These are phyloP conservation scores for Fratercula arctica DNA, from an alignment of 2,797 vertebrate genomes.

Conservation along the genomic window DNA sequence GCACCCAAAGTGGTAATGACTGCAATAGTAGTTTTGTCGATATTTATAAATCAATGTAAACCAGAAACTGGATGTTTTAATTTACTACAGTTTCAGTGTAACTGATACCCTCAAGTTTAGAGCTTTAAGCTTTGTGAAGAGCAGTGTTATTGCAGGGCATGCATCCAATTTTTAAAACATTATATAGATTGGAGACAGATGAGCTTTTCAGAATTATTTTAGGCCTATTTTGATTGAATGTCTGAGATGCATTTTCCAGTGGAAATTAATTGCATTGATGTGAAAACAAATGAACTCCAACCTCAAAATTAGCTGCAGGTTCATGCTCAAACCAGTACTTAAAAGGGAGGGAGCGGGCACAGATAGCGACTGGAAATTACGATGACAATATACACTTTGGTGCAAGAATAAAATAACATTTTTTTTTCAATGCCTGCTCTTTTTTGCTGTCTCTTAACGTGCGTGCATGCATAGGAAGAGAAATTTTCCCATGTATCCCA, in stretches of 20 bases:
- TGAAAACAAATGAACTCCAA: constrained; percentile 74
- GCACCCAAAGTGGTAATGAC: constrained; percentile 53
- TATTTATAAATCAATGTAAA: constrained; percentile 63
- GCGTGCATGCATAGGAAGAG: background rate
- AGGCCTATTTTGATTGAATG: constrained; percentile 72
- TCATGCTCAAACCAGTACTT: constrained; percentile 34
- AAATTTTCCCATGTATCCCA: background rate
- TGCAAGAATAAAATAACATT: constrained; percentile 39
- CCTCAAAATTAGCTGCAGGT: constrained; percentile 70
- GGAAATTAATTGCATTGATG: constrained; percentile 75
- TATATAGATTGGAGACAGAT: constrained; percentile 76
- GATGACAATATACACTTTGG: background rate
- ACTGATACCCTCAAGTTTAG: constrained; percentile 59
- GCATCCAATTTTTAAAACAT: constrained; percentile 75
- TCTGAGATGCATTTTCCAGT: constrained; percentile 73
- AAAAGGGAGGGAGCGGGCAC: constrained; percentile 3
- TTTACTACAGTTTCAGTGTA: constrained; percentile 52
- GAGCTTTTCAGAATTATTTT: constrained; percentile 72
- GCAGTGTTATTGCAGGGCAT: constrained; percentile 66
- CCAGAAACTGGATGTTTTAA: constrained; percentile 66
- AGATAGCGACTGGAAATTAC: background rate
- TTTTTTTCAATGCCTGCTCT: background rate
- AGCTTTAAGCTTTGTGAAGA: constrained; percentile 62
- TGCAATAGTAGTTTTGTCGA: constrained; percentile 54
- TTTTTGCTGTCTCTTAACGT: background rate